A percentile compares a stretch with the other conserved stretches of the same genome.
phyloP scores from a whole-genome alignment of 2,797 vertebrate genomes.

The Megaceryle alcyon region DNA sequence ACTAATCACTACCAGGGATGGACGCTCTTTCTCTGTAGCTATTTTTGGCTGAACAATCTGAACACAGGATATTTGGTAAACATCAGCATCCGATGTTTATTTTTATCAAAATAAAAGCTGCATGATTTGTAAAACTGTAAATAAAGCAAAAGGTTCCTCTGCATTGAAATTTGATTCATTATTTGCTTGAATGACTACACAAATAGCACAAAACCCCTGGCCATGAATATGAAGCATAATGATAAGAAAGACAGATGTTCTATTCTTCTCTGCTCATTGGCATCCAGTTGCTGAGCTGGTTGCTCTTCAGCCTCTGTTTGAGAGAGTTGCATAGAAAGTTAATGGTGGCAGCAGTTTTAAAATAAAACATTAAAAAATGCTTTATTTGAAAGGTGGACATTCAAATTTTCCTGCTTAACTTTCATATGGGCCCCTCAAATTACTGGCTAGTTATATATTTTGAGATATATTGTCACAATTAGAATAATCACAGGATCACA shows the following conservation, averaged over 20 bases:
- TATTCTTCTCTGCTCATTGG: background rate
- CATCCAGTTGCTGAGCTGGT: background rate
- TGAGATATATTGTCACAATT: background rate
- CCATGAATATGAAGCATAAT: background rate
- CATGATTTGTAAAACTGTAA: background rate
- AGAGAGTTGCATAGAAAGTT: background rate
- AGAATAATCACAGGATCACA: too few species aligned
- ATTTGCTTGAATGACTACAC: background rate
- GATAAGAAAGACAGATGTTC: slow-evolving; percentile 13
- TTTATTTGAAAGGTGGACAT: background rate
- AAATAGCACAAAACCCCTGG: background rate
- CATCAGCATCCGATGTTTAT: background rate
- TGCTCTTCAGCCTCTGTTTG: background rate
- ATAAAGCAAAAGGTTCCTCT: slow-evolving; percentile 21
- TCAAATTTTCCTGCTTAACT: background rate
- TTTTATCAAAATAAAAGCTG: background rate
- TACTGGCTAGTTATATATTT: background rate
- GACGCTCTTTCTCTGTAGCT: background rate
- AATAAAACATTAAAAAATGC: background rate
- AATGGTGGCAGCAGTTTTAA: background rate
- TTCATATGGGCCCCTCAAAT: background rate
- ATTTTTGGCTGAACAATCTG: background rate
- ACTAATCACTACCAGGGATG: background rate
- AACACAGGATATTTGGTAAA: slow-evolving; percentile 13
- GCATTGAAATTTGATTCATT: background rate